These are phyloP conservation scores for Hesperia comma DNA, from an alignment of 2,888 invertebrate species.

Conservation along the genomic window DNA sequence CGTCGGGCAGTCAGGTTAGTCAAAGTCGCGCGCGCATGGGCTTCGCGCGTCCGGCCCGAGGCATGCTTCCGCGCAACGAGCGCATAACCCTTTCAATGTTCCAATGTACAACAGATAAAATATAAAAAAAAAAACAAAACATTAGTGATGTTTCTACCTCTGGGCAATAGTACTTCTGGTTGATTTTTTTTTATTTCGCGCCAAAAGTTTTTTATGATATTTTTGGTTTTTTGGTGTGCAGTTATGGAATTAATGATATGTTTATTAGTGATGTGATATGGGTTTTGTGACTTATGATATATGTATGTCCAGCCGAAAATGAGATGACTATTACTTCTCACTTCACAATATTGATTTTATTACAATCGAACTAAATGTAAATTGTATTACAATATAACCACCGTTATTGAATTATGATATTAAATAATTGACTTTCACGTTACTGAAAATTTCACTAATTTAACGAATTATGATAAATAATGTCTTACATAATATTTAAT, in stretches of 20 bases:
- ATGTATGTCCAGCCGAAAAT: too few relatives aligned
- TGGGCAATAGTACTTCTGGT: slow-evolving; percentile 38
- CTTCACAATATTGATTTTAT: too few relatives aligned
- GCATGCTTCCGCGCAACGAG: slow-evolving; percentile 37
- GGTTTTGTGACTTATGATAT: too few relatives aligned
- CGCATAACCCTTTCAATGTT: not conserved
- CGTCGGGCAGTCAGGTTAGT: slow-evolving; percentile 62
- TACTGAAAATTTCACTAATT: too few relatives aligned
- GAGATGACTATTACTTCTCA: too few relatives aligned
- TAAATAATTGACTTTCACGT: too few relatives aligned
- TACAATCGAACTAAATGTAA: too few relatives aligned
- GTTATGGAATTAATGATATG: not conserved
- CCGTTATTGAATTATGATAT: too few relatives aligned
- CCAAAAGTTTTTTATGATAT: not conserved
- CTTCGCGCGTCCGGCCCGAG: slow-evolving; percentile 57
- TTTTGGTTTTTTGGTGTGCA: not conserved
- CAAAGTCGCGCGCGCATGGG: slow-evolving; percentile 72
- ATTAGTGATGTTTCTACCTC: slow-evolving; percentile 10
- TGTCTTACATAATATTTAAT: too few relatives aligned
- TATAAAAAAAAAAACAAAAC: not conserved
- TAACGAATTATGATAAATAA: too few relatives aligned
- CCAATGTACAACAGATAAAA: not conserved
- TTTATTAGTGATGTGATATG: too few relatives aligned
- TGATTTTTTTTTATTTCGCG: slow-evolving; percentile 11
- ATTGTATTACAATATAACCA: too few relatives aligned